Evolutionary conservation across 2,797 vertebrate genomes (phyloP).

Genomic region (Poecilia gillii): DNA sequence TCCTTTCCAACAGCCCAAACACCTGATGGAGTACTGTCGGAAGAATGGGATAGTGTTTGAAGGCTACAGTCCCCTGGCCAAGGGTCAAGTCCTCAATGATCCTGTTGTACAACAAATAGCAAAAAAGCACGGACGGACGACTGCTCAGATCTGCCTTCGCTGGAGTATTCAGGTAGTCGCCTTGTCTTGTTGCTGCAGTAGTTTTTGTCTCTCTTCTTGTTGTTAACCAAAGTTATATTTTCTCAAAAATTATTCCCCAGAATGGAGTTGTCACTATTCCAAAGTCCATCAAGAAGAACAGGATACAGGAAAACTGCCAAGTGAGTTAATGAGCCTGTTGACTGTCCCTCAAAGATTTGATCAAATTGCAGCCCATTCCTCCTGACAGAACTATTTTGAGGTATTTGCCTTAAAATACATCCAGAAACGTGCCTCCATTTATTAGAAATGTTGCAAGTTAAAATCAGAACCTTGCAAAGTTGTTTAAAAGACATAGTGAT

Average conservation of each 20-base stretch:
- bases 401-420: neutral
- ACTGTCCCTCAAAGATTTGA: neutral
- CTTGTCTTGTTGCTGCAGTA: neutral
- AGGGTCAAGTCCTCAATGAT: conserved; percentile 77
- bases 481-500: neutral
- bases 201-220: neutral
- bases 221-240: neutral
- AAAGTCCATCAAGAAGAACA: conserved; percentile 83
- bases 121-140: conserved; percentile 76
- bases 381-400: neutral
- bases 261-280: conserved; percentile 86
- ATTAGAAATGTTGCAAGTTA: neutral
- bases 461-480: neutral
- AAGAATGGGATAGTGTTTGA: conserved; percentile 81
- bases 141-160: conserved; percentile 83
- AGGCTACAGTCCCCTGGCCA: conserved; percentile 84
- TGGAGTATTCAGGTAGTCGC: conserved; percentile 81
- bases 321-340: conserved; percentile 60
- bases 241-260: conserved; percentile 55
- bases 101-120: conserved; percentile 74
- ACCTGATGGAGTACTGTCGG: conserved; percentile 78
- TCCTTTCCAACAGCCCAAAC: conserved; percentile 83
- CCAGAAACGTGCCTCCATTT: neutral
- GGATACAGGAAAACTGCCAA: conserved; percentile 83
- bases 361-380: neutral